Evolutionary conservation across 2,113 vertebrate genomes (phyloP), one percentile per base, ranked within the genome.

Genomic region (Marmota monax): DNA sequence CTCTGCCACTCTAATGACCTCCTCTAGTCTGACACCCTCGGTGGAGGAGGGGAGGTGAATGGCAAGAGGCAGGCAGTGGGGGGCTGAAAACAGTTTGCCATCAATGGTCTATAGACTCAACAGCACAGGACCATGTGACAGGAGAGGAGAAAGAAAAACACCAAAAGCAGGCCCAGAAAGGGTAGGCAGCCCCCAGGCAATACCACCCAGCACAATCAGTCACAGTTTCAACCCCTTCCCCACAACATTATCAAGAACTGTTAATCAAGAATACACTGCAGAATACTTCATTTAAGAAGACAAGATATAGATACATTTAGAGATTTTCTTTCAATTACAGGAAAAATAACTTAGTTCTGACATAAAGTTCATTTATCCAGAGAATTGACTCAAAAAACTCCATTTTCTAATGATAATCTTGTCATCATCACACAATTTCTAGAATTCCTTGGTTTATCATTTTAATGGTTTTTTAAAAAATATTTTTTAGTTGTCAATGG

Each of bases 301-400:
- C 5, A 58, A 53, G 16, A 42, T 53, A 4, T 74, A 92, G 6
- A 83, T 22, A 37, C 11, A 65, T 18, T 87, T 32, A 80, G 13
- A 83, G 85, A 69, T 78, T 25, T 34, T 76, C 14, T 58, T 89
- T 83, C 69, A 76, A 67, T 80, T 4, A 63, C 0, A 16, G 1
- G 2, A 51, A 83, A 70, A 90, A 56, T 80, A 34, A 83, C 20
- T 83, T 67, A 92, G 67, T 51, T 73, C 61, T 27, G 42, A 32
- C 37, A 79, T 37, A 29, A 70, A 56, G 37, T 73, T 84, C 11
- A 76, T 8, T 51, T 42, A 89, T 53, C 20, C 20, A 73, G 63
- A 88, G 95, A 90, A 78, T 9, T 94, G 56, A 58, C 22, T 56
- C 18, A 23, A 87, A 96, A 74, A 67, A n/a, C 2, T 48, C 87